These are phyloP conservation scores for Sebastes nivosus DNA, from an alignment of 2,797 vertebrate species.

Conservation along the genomic window DNA sequence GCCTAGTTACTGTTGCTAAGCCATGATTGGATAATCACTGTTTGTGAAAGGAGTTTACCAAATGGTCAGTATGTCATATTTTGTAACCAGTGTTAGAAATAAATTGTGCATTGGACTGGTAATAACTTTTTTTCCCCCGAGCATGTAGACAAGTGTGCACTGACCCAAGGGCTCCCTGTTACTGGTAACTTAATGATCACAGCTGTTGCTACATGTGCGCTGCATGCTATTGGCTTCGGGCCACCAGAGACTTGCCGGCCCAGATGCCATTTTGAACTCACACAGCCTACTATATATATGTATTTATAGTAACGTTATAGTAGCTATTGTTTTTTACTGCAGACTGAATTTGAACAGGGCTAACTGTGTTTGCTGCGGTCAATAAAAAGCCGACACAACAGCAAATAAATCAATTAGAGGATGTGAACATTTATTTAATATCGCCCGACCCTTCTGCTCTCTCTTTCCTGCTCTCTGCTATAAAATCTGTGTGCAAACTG, in stretches of 20 bases:
- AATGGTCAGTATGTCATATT: conserved; percentile 1
- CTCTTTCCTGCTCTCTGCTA: conserved; percentile 1
- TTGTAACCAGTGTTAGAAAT: neutral
- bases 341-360: conserved; percentile 27
- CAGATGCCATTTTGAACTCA: conserved; percentile 24
- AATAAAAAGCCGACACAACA: conserved; percentile 58
- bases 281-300: neutral
- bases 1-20: neutral
- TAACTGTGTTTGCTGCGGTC: conserved; percentile 46
- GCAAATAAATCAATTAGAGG: conserved; percentile 66
- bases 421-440: conserved; percentile 64
- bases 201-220: conserved; percentile 47
- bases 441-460: conserved; percentile 18
- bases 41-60: neutral
- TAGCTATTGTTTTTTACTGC: conserved; percentile 24
- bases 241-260: conserved; percentile 17
- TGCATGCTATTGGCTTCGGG: conserved; percentile 30
- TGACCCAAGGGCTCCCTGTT: conserved; percentile 33
- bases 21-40: neutral
- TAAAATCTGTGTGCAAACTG: conserved; percentile 31
- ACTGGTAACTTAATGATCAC: conserved; percentile 45
- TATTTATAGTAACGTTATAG: neutral
- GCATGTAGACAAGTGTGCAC: conserved; percentile 29
- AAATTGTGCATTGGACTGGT: neutral
- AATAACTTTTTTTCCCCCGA: neutral